Base-by-base conservation (phyloP, 2,888 invertebrate species). In the Harpagoxenus sublaevis region DNA sequence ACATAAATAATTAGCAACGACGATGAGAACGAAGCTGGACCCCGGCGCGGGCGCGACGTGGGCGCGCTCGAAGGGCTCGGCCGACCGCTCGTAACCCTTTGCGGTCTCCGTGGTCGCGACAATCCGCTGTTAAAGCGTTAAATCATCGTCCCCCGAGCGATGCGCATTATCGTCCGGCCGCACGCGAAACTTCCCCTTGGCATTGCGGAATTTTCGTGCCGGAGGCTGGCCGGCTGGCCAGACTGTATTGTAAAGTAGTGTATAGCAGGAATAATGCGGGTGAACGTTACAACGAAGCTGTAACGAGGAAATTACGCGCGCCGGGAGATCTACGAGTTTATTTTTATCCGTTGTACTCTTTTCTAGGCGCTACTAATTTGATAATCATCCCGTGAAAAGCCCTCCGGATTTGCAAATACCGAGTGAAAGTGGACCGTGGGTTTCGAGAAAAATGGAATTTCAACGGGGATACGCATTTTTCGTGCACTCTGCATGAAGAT, bases 1-100 rank as follows among this genome's bases (percentile, higher is more conserved):
- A 86, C 89, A 86, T 90, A 89, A 90, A 90, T 90, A 90, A 90
- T 90, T 90, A 89, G 86, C 39, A 55, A 70, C 83, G 86, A 86
- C 55, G 35, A 55, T 9, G 53, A 60, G 83, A 63, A 74, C 78
- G 82, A 84, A 85, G 86, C 83, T 77, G 55, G 84, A 84, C 83
- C 75, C 83, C 75, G 48, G 42, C 45, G 75, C 77, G 79, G 45
- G 23, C 23, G 48, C 4, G 15, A 15, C 15, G 48, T 48, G 45
- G 35, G 42, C 15, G 4, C n/a, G 55, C 57, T 4, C 28, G 10
- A 51, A 48, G 53, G 53, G 45, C 6, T 51, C 31, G 35, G 48
- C 60, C 63, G 66, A 70, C 48, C 71, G 84, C 68, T 85, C 85
- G 85, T 86, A 88, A 90, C 83, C 86, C 88, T 71, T 87, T 87